Evolutionary conservation across 1,140 invertebrate species (phyloP).

Genomic region (Lepidurus apus): DNA sequence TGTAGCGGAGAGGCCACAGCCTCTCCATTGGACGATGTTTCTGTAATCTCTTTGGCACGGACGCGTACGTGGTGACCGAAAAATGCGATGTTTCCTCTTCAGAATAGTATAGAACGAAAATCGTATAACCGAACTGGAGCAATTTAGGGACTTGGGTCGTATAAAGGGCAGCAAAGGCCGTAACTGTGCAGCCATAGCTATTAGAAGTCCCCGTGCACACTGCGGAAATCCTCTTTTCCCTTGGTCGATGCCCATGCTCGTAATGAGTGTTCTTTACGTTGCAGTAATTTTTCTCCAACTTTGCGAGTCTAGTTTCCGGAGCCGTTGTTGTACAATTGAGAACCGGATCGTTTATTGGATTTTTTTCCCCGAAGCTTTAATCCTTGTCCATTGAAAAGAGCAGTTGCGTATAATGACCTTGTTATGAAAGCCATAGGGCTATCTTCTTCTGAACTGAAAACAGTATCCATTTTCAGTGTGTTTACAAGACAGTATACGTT

Average conservation of each 20-base stretch:
- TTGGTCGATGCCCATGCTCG: not conserved
- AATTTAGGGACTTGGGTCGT: not conserved
- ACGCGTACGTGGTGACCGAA: not conserved
- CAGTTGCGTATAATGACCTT: no score
- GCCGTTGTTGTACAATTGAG: not conserved
- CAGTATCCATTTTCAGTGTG: no score
- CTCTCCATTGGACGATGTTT: not conserved
- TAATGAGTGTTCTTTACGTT: slow-evolving; percentile 19
- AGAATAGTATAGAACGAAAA: not conserved
- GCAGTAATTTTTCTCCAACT: slow-evolving; percentile 19
- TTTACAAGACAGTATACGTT: no score
- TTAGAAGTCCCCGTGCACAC: not conserved
- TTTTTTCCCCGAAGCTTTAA: not conserved
- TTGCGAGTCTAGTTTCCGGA: not conserved
- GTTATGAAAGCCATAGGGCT: no score
- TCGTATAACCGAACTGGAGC: not conserved
- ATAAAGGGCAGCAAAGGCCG: not conserved
- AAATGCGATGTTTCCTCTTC: not conserved
- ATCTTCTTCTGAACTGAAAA: no score
- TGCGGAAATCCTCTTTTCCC: slow-evolving; percentile 14
- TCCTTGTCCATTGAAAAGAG: no score
- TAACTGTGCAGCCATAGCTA: slow-evolving; percentile 2
- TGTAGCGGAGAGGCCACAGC: not conserved
- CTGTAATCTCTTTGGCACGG: not conserved
- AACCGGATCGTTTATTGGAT: not conserved